phyloP scores from a whole-genome alignment of 2,888 invertebrate species.

The Cataglyphis albicans region DNA sequence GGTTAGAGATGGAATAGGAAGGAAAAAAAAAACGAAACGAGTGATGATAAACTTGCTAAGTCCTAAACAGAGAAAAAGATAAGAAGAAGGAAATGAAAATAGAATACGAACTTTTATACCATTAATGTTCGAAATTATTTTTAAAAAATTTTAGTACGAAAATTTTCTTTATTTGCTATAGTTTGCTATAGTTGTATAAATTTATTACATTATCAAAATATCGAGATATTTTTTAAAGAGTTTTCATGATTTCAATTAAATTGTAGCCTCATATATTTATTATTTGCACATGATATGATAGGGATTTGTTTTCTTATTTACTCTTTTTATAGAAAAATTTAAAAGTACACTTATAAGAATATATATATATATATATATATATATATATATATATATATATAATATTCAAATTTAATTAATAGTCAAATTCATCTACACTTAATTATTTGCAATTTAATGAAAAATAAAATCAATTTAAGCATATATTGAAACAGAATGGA shows the following conservation, averaged over 20 bases:
- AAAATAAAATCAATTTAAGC: background rate
- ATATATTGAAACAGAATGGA: background rate
- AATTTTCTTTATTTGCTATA: background rate
- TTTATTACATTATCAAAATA: background rate
- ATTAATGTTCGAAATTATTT: slow-evolving; percentile 17
- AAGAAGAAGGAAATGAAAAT: slow-evolving; percentile 3
- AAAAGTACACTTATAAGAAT: background rate
- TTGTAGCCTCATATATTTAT: background rate
- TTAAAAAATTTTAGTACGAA: background rate
- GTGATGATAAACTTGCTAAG: background rate
- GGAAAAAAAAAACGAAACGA: background rate
- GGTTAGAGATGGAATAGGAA: background rate
- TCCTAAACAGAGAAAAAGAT: background rate
- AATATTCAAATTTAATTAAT: background rate
- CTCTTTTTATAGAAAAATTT: background rate
- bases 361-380: background rate
- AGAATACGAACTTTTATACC: background rate
- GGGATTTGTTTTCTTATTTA: background rate
- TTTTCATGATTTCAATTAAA: background rate
- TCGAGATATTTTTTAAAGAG: background rate
- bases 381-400: background rate
- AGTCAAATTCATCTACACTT: background rate
- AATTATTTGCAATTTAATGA: background rate
- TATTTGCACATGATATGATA: background rate
- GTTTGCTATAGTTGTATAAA: background rate